These are phyloP conservation scores for Bimastos eiseni DNA, from an alignment of 2,888 invertebrate genomes.

Conservation along the genomic window DNA sequence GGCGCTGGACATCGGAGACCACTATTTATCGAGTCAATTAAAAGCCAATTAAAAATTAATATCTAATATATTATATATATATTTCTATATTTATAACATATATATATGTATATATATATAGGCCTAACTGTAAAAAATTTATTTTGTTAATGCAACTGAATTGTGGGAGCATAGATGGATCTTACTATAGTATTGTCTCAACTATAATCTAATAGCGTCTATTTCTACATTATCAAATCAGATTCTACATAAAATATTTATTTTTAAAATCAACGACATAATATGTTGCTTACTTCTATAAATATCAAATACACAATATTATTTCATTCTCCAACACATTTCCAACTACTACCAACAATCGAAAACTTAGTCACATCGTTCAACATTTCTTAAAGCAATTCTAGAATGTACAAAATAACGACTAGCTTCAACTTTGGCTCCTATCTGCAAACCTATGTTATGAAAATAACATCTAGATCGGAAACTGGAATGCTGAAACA, in stretches of 20 bases:
- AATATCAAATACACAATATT: background rate
- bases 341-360: background rate
- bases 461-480: conserved; percentile 2
- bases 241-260: background rate
- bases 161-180: background rate
- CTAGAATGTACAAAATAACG: background rate
- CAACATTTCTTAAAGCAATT: background rate
- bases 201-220: no score
- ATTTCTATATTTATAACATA: no score
- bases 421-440: background rate
- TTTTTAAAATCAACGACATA: background rate
- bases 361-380: background rate
- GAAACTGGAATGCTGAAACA: background rate
- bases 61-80: no score
- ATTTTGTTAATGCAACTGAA: background rate
- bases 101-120: no score
- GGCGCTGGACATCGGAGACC: no score
- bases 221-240: no score
- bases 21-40: no score
- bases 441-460: background rate
- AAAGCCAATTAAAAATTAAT: no score
- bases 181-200: no score
- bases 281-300: background rate
- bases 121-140: background rate
- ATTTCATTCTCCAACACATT: background rate